Percentiles rank a stretch among this genome's conserved stretches.
Evolutionary conservation across 1,140 invertebrate species (phyloP).

Genomic region (Apis laboriosa): DNA sequence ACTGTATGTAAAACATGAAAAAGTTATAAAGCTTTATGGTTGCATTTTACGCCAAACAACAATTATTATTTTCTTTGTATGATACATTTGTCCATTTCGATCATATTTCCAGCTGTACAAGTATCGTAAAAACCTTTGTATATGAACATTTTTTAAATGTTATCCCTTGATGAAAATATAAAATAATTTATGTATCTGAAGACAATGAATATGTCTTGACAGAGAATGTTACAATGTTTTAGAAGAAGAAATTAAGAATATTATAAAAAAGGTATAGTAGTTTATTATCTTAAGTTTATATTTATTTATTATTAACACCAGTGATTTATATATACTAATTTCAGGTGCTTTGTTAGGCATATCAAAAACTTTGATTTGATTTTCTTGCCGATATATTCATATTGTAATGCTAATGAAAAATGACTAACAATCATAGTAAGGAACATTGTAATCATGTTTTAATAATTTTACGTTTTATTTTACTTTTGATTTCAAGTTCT

Average conservation of each 20-base stretch:
- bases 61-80: slow-evolving; percentile 34
- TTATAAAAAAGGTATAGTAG: slow-evolving; percentile 13
- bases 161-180: slow-evolving; percentile 52
- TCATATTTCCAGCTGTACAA: slow-evolving; percentile 22
- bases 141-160: slow-evolving; percentile 45
- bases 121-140: slow-evolving; percentile 43
- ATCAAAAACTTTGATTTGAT: slow-evolving; percentile 17
- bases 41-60: slow-evolving; percentile 34
- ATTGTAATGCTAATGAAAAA: slow-evolving; percentile 14
- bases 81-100: slow-evolving; percentile 13
- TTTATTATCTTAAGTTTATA: slow-evolving; percentile 20
- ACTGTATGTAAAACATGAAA: background rate
- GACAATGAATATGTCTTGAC: slow-evolving; percentile 26
- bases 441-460: slow-evolving; percentile 13
- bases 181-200: slow-evolving; percentile 22
- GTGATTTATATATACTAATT: slow-evolving; percentile 19
- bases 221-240: slow-evolving; percentile 19
- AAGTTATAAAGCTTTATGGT: slow-evolving; percentile 20
- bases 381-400: slow-evolving; percentile 33
- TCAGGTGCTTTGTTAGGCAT: slow-evolving; percentile 28
- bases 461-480: slow-evolving; percentile 5
- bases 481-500: background rate
- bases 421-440: slow-evolving; percentile 18
- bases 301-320: slow-evolving; percentile 34
- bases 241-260: slow-evolving; percentile 9